Evolutionary conservation across 2,113 vertebrate species (phyloP), one percentile per base, ranked within the genome.

Genomic region (Patagioenas fasciata): DNA sequence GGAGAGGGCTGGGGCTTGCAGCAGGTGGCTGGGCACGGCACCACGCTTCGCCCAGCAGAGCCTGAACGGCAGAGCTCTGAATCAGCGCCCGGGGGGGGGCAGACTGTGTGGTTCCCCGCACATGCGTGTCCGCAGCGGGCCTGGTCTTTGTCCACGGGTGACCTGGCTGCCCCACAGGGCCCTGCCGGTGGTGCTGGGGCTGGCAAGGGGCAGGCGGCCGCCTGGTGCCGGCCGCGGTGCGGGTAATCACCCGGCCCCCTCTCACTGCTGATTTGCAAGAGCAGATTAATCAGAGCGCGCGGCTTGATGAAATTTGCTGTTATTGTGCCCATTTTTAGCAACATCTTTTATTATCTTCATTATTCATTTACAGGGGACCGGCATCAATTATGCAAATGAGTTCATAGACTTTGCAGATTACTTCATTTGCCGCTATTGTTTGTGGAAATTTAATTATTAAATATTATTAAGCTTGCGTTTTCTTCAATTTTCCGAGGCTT

Each of bases 341-440:
- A 99, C 99, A 99, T 99, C 99, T 99, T 99, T 99, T 99, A 99
- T 99, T 99, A 99, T 99, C 99, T 99, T 99, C 99, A 99, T 99
- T 99, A 99, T 98, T 99, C 99, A 99, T 99, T 99, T 99, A 98
- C 98, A 98, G 98, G 98, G 98, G 98, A 98, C 98, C 97, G 97
- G 98, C 98, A 98, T 99, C 99, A 99, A 99, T 99, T 99, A 99
- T 99, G 99, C 98, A 99, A 99, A 99, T 99, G 97, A 98, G 97
- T 98, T 98, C 98, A 97, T 98, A 98, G 98, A 99, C 98, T 99
- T 98, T 98, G 98, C 98, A 99, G 98, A 99, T 99, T 99, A 99
- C 99, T 99, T 99, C 98, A 98, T 99, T 99, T 98, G 98, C 97
- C 90, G 98, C 98, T 98, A 99, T 99, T 99, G 99, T 99, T 99